phyloP scores from a whole-genome alignment of 2,113 vertebrate genomes.

The Mustela lutreola region DNA sequence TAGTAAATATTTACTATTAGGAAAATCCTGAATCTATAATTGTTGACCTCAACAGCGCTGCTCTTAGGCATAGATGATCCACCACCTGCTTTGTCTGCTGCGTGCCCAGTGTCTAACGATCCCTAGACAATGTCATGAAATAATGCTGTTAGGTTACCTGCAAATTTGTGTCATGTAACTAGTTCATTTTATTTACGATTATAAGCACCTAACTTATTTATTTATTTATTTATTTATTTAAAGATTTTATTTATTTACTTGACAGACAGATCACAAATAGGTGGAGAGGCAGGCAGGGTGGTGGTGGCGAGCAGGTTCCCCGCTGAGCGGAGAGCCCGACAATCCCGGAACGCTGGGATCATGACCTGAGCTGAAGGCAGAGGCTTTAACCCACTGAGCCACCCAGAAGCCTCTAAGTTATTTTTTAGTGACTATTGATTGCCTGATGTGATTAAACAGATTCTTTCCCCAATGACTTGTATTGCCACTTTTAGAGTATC shows the following conservation, averaged over 20 bases:
- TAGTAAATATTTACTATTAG: not conserved
- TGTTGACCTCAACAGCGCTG: not conserved
- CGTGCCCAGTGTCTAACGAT: not conserved
- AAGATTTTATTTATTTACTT: too few species aligned
- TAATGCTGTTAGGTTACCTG: not conserved
- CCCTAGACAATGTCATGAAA: not conserved
- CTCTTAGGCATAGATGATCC: not conserved
- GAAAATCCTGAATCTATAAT: not conserved
- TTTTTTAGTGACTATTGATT: not conserved
- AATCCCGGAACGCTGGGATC: too few species aligned
- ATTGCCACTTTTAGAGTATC: not conserved
- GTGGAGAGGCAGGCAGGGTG: too few species aligned
- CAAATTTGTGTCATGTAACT: not conserved
- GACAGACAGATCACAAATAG: too few species aligned
- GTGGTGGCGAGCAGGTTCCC: too few species aligned
- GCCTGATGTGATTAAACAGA: not conserved
- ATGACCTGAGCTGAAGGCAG: too few species aligned
- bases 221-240: too few species aligned
- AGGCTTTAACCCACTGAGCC: too few species aligned
- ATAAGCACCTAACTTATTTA: not conserved
- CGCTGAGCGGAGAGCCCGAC: too few species aligned
- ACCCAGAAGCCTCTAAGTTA: not conserved
- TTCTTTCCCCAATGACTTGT: not conserved
- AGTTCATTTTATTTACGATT: not conserved
- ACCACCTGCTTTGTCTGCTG: not conserved